These are phyloP conservation scores for Plusia festucae DNA, from an alignment of 2,888 invertebrate species.

Conservation along the genomic window DNA sequence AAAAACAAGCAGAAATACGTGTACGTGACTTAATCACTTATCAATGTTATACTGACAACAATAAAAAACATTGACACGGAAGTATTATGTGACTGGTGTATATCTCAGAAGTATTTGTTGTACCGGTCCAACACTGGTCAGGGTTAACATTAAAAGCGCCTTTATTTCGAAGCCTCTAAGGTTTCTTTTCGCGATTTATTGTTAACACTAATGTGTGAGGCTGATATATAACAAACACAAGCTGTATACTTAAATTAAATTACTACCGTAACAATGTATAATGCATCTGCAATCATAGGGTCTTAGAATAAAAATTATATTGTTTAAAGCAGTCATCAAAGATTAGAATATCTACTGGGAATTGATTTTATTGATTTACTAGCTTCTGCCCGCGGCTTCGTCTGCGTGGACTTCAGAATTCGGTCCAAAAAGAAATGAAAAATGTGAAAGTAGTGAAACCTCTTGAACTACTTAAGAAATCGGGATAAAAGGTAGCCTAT, in stretches of 20 bases:
- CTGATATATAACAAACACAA: neutral
- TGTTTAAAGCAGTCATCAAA: neutral
- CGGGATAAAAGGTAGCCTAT: too few relatives aligned
- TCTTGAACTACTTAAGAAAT: too few relatives aligned
- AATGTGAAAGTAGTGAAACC: too few relatives aligned
- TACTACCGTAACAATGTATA: neutral
- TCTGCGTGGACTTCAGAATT: too few relatives aligned
- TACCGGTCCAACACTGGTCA: neutral
- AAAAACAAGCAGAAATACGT: too few relatives aligned
- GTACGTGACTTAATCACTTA: too few relatives aligned
- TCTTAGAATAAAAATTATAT: neutral
- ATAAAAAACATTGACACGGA: neutral
- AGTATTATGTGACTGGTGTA: neutral
- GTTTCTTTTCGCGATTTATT: neutral
- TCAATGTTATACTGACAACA: neutral
- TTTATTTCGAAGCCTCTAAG: neutral
- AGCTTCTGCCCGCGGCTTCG: too few relatives aligned
- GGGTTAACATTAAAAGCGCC: neutral
- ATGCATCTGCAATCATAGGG: neutral
- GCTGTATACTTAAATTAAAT: too few relatives aligned
- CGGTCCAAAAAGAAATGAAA: too few relatives aligned
- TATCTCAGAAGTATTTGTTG: neutral
- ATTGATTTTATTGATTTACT: too few relatives aligned
- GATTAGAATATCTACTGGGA: too few relatives aligned
- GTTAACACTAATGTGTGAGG: neutral